These are phyloP conservation scores for Scelioninae gen. 2 DNA, from an alignment of 2,888 invertebrate species.

Conservation along the genomic window DNA sequence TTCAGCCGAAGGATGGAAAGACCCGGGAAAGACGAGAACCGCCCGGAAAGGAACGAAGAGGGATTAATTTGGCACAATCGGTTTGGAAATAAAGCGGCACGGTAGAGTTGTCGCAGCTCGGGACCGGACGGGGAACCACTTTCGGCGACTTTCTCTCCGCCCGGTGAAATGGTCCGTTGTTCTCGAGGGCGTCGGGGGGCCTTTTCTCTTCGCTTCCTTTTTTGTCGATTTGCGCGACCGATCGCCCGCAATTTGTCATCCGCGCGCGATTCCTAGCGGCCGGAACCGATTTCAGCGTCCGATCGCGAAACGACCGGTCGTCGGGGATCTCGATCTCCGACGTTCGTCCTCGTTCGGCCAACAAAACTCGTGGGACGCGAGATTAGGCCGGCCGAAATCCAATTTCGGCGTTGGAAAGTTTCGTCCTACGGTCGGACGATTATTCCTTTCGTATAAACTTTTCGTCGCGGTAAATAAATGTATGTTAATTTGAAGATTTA, in stretches of 20 bases:
- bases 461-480: too few relatives aligned
- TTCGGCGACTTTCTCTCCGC: slow-evolving; percentile 68
- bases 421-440: too few relatives aligned
- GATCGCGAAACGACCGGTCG: too few relatives aligned
- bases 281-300: too few relatives aligned
- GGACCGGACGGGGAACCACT: slow-evolving; percentile 67
- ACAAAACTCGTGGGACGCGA: slow-evolving; percentile 25
- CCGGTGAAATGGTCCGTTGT: slow-evolving; percentile 64
- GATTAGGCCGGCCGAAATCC: slow-evolving; percentile 31
- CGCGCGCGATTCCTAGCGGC: neutral
- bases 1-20: slow-evolving; percentile 1
- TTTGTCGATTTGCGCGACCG: slow-evolving; percentile 33
- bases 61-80: slow-evolving; percentile 50
- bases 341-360: slow-evolving; percentile 10
- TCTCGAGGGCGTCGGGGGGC: slow-evolving; percentile 24
- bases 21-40: slow-evolving; percentile 1
- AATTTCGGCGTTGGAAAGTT: slow-evolving; percentile 6
- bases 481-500: too few relatives aligned
- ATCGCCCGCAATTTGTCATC: slow-evolving; percentile 25
- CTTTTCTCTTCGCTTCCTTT: slow-evolving; percentile 51
- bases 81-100: slow-evolving; percentile 37
- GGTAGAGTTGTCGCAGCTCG: slow-evolving; percentile 43
- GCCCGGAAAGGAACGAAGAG: slow-evolving; percentile 33
- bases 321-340: too few relatives aligned
- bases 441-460: too few relatives aligned